These are phyloP conservation scores for Leptinotarsa texana DNA, from an alignment of 1,140 invertebrate genomes.

Conservation along the genomic window DNA sequence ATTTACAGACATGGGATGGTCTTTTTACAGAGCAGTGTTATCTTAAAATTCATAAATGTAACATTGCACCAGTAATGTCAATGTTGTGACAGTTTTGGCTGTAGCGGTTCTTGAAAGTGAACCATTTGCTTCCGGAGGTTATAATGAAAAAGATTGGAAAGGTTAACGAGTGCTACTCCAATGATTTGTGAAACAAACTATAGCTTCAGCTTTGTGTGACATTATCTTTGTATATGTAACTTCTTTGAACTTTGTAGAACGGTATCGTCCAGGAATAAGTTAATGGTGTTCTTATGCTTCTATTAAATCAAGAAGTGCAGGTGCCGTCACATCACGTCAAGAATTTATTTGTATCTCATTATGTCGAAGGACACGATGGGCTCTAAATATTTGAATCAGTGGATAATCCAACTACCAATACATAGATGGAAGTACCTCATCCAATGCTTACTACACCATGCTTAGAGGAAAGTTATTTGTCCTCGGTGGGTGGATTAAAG, in stretches of 20 bases:
- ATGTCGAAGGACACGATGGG: conserved; percentile 85
- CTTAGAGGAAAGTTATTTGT: conserved; percentile 82
- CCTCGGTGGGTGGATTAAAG: conserved; percentile 83
- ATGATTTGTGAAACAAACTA: conserved; percentile 85
- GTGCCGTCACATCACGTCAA: conserved; percentile 82
- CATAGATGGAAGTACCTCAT: conserved; percentile 72
- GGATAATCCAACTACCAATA: conserved; percentile 74
- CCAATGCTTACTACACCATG: conserved; percentile 81
- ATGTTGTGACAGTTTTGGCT: conserved; percentile 81
- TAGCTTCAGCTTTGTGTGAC: conserved; percentile 76
- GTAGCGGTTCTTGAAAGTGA: conserved; percentile 79
- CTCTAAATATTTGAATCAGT: conserved; percentile 88
- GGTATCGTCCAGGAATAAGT: conserved; percentile 75
- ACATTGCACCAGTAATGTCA: conserved; percentile 81
- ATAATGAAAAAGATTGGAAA: conserved; percentile 73
- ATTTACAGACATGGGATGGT: conserved; percentile 94
- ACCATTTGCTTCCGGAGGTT: conserved; percentile 76
- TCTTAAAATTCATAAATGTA: conserved; percentile 73
- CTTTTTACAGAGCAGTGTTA: conserved; percentile 86
- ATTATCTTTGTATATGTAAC: conserved; percentile 85
- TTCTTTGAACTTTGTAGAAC: conserved; percentile 83
- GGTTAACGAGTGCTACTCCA: conserved; percentile 77
- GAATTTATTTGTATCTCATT: conserved; percentile 69
- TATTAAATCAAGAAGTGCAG: conserved; percentile 88
- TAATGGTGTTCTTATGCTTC: conserved; percentile 75